Evolutionary conservation across 2,888 invertebrate genomes (phyloP).

Genomic region (Crepidodera aurea): DNA sequence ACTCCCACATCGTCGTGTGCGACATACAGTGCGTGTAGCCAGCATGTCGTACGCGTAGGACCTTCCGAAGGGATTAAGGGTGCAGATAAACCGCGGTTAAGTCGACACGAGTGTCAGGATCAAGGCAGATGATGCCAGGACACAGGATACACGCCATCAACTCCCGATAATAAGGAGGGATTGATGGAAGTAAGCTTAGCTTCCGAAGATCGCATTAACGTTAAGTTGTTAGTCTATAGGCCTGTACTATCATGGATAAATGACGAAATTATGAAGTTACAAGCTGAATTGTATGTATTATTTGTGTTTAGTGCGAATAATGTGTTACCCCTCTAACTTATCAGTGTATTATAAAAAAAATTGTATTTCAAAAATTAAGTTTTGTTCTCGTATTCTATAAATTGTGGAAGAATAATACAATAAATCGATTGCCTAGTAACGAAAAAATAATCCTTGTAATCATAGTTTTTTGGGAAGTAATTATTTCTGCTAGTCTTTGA

Average conservation of each 20-base stretch:
- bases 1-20: constrained; percentile 19
- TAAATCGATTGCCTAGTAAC: too few relatives aligned
- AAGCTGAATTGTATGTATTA: too few relatives aligned
- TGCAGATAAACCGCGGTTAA: constrained; percentile 39
- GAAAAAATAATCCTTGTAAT: too few relatives aligned
- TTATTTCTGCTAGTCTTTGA: too few relatives aligned
- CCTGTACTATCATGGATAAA: constrained; percentile 10
- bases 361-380: too few relatives aligned
- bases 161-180: constrained; percentile 36
- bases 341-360: too few relatives aligned
- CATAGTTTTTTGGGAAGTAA: too few relatives aligned
- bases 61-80: constrained; percentile 29
- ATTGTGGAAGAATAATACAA: too few relatives aligned
- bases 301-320: too few relatives aligned
- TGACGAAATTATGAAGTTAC: too few relatives aligned
- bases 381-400: too few relatives aligned
- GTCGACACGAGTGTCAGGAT: constrained; percentile 43
- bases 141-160: constrained; percentile 26
- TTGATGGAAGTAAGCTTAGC: constrained; percentile 36
- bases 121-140: constrained; percentile 34
- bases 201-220: constrained; percentile 18
- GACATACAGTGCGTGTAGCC: constrained; percentile 12
- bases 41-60: constrained; percentile 10
- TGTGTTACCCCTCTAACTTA: too few relatives aligned
- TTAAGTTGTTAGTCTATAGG: background rate